Conservation (phyloP, 2,888 invertebrate genomes). For the Habrosyne pyritoides region DNA sequence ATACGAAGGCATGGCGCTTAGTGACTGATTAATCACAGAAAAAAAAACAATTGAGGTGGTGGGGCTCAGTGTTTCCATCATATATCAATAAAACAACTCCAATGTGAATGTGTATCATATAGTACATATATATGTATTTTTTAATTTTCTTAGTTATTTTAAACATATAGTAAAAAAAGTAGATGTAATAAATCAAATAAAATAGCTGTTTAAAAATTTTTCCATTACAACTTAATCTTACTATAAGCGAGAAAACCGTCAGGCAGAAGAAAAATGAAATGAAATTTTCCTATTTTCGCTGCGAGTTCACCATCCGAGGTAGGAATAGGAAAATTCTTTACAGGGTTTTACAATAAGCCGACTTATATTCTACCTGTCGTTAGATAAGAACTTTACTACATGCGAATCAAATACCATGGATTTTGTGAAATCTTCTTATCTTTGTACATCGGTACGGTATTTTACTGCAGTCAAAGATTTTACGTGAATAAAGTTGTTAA, state of each 20-base stretch:
- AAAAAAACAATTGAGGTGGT: conserved; percentile 44
- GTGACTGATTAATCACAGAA: conserved; percentile 42
- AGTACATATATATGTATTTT: too few relatives aligned
- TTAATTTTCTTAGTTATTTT: too few relatives aligned
- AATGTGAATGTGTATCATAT: too few relatives aligned
- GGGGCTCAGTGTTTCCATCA: conserved; percentile 35
- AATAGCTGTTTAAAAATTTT: background rate
- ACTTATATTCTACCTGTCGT: conserved; percentile 52
- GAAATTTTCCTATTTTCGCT: conserved; percentile 53
- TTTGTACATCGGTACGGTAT: conserved; percentile 25
- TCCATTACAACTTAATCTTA: conserved; percentile 11
- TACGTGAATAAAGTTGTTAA: background rate
- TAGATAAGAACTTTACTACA: conserved; percentile 53
- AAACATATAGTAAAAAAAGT: too few relatives aligned
- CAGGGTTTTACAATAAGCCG: conserved; percentile 61
- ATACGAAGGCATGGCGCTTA: conserved; percentile 45
- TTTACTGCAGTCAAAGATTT: background rate
- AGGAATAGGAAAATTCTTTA: conserved; percentile 54
- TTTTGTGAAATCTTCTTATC: conserved; percentile 40
- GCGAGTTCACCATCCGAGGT: conserved; percentile 50
- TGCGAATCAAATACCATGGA: conserved; percentile 43
- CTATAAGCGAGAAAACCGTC: conserved; percentile 28
- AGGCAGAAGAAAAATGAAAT: conserved; percentile 50
- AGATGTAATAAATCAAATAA: background rate
- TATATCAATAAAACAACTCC: conserved; percentile 39